Evolutionary conservation across 2,888 invertebrate species (phyloP).

Genomic region (Hirtodrosophila histrioides): DNA sequence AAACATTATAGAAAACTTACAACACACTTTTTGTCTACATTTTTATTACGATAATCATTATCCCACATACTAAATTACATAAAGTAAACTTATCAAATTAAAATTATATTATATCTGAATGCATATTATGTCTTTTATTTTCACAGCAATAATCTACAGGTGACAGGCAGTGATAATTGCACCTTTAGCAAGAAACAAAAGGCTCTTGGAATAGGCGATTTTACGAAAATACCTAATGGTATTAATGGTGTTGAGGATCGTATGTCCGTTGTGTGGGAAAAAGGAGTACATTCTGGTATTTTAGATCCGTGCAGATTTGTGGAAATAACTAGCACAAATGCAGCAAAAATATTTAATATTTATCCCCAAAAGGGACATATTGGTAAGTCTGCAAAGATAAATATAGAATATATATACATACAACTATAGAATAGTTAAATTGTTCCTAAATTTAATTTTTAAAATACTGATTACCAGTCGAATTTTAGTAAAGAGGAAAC

Average conservation of each 20-base stretch:
- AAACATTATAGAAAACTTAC: no score
- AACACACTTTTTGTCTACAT: no score
- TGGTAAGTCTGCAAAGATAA: slow-evolving; percentile 79
- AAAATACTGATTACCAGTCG: no score
- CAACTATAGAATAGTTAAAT: no score
- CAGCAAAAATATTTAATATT: slow-evolving; percentile 98
- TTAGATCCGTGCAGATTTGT: slow-evolving; percentile 97
- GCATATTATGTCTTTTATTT: neutral
- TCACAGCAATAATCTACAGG: slow-evolving; percentile 93
- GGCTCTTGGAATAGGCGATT: slow-evolving; percentile 93
- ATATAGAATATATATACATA: no score
- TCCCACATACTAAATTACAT: no score
- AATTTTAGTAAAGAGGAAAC: no score
- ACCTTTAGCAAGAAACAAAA: slow-evolving; percentile 97
- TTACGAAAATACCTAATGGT: slow-evolving; percentile 97
- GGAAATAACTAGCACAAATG: slow-evolving; percentile 97
- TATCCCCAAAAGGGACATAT: slow-evolving; percentile 98
- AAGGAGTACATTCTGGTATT: slow-evolving; percentile 94
- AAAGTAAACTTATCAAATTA: no score
- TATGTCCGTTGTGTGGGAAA: slow-evolving; percentile 98
- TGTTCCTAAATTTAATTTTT: no score
- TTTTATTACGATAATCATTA: no score
- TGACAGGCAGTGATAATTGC: slow-evolving; percentile 98
- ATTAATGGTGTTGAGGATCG: slow-evolving; percentile 99
- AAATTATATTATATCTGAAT: neutral